Percentiles rank a stretch among this genome's conserved stretches.
Evolutionary conservation across 2,113 vertebrate genomes (phyloP).

Genomic region (Xiphophorus couchianus): DNA sequence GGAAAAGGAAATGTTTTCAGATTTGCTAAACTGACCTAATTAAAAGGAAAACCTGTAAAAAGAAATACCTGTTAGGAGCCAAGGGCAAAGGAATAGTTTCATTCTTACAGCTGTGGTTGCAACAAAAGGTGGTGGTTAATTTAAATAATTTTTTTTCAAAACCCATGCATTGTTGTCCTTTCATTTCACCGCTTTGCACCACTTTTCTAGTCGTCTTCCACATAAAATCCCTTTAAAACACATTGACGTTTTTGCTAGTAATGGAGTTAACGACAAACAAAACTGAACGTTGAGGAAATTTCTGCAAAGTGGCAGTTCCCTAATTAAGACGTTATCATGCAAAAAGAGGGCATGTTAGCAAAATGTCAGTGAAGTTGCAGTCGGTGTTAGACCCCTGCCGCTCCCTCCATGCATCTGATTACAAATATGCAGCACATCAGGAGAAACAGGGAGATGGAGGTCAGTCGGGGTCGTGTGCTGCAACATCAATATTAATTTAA

Average conservation of each 20-base stretch:
- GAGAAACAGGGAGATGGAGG: not conserved
- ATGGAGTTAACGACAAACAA: not conserved
- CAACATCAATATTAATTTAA: not conserved
- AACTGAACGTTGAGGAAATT: not conserved
- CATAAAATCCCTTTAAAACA: not conserved
- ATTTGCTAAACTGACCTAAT: too few species aligned
- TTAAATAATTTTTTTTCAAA: too few species aligned
- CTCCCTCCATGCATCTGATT: not conserved
- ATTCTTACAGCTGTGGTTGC: too few species aligned
- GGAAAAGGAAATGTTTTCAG: too few species aligned
- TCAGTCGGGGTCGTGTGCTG: not conserved
- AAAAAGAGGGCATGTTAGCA: not conserved
- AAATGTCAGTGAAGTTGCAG: not conserved
- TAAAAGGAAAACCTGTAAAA: too few species aligned
- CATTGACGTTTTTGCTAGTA: not conserved
- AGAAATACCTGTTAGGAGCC: too few species aligned
- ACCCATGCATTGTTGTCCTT: too few species aligned
- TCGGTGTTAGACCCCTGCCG: not conserved
- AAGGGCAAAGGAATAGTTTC: too few species aligned
- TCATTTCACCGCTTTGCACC: too few species aligned
- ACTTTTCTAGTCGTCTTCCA: not conserved
- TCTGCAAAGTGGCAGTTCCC: not conserved
- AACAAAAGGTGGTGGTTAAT: too few species aligned
- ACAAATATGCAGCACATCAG: not conserved
- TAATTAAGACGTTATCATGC: not conserved